Conservation (phyloP, 2,888 invertebrate genomes). For the Nomada fucata region DNA sequence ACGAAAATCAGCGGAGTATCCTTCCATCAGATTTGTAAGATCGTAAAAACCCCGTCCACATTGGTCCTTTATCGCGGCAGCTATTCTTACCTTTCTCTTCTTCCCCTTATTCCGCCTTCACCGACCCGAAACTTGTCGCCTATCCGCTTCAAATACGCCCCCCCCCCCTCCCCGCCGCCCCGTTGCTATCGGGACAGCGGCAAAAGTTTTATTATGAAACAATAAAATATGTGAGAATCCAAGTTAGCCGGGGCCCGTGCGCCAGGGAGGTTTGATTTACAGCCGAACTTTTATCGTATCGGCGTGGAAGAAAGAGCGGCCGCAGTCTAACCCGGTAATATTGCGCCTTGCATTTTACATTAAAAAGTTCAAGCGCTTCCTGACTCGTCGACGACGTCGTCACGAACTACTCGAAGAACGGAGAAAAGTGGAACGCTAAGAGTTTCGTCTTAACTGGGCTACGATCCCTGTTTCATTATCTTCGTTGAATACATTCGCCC, state of each 20-base stretch:
- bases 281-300: constrained; percentile 80
- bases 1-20: constrained; percentile 70
- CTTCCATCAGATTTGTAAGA: constrained; percentile 77
- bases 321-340: constrained; percentile 74
- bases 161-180: constrained; percentile 5
- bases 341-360: constrained; percentile 80
- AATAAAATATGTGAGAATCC: constrained; percentile 81
- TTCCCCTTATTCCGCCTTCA: neutral
- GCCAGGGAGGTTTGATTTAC: constrained; percentile 79
- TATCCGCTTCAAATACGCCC: constrained; percentile 26
- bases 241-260: constrained; percentile 22
- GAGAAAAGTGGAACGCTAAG: constrained; percentile 35
- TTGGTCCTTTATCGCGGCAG: constrained; percentile 41
- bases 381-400: constrained; percentile 58
- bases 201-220: constrained; percentile 83
- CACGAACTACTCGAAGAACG: constrained; percentile 46
- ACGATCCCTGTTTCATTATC: constrained; percentile 47
- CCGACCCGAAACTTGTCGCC: neutral
- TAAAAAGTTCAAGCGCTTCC: constrained; percentile 76
- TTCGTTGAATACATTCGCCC: constrained; percentile 9
- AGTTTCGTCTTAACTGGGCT: constrained; percentile 54
- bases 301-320: constrained; percentile 59
- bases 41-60: constrained; percentile 71
- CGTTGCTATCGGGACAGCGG: constrained; percentile 66
- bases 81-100: constrained; percentile 41